Base-by-base conservation (phyloP, 2,888 invertebrate genomes). In the Liodrosophila aerea region DNA sequence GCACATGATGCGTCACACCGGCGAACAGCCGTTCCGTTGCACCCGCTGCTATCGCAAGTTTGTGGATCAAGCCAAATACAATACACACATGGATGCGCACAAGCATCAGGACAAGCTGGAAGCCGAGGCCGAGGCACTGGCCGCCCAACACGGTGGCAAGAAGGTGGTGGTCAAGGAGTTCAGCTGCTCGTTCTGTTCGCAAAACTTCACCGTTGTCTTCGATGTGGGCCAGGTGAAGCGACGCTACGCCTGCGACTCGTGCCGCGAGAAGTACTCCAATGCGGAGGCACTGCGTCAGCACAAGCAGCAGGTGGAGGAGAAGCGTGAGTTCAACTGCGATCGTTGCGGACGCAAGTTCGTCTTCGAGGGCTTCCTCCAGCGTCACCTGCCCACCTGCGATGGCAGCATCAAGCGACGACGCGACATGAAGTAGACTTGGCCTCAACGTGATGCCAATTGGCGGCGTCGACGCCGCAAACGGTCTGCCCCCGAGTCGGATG, bases 311-410 rank as follows among this genome's bases (percentile, higher is more conserved):
- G 73, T 90, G 5, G 90, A 89, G 30, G 89, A 90, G 56, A 90
- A 90, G 51, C 87, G 89, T 0, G 90, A 89, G 9, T 90, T 88
- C 15, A 86, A 81, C 45, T 90, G 89, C 49, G 87, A 87, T 1
- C 88, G 89, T 0, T 90, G 89, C 47, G 90, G 90, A 0, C 78
- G 89, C 11, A 89, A 88, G 52, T 90, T 90, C 18, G 90, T 90
- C 1, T 90, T 90, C 7, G 89, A 90, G 43, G 89, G 89, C 5
- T 90, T 90, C 71, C 69, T 90, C 15, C 89, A 90, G 43, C 85
- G 89, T 1, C 89, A 90, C 67, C 57, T 88, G 60, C 90, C 90
- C 11, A 87, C 86, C 15, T 90, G 89, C 60, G 90, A 90, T 80
- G 89, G 89, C 12, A 90, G 89, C 30, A 89, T 89, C 45, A 90